These are phyloP conservation scores for Capreolus pygargus DNA, from an alignment of 2,113 vertebrate genomes.

Conservation along the genomic window DNA sequence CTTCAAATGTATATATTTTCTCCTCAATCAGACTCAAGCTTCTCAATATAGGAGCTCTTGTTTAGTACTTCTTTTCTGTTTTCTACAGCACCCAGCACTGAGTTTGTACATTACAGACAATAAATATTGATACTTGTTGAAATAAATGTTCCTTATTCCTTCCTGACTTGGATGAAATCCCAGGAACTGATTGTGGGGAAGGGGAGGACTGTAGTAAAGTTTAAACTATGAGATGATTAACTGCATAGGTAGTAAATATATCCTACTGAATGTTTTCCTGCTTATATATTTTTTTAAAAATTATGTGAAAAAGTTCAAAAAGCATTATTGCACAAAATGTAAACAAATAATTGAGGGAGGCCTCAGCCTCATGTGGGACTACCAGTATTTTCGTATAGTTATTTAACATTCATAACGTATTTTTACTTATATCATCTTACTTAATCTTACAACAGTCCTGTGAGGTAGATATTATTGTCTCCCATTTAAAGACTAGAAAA, in stretches of 20 bases:
- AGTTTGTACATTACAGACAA: background rate
- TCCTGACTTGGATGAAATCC: background rate
- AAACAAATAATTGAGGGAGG: background rate
- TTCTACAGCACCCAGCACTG: background rate
- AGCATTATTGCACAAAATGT: background rate
- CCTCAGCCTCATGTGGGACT: background rate
- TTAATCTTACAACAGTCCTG: background rate
- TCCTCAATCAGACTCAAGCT: background rate
- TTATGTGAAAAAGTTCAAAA: slow-evolving; percentile 6
- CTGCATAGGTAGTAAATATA: background rate
- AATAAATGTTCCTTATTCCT: background rate
- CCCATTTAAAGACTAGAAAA: slow-evolving; percentile 24
- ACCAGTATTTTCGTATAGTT: background rate
- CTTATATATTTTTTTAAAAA: background rate
- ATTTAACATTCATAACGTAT: slow-evolving; percentile 24
- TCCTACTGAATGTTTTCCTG: background rate
- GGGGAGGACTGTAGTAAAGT: background rate
- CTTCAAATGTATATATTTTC: background rate
- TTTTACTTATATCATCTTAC: background rate
- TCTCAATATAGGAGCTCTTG: background rate
- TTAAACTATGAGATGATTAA: background rate
- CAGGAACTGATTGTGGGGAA: background rate
- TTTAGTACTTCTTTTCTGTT: background rate
- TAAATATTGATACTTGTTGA: background rate
- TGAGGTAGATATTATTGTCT: background rate